A percentile compares a stretch with the other conserved stretches of the same genome.
Conservation (phyloP, 2,888 invertebrate species). For the Nymphalis urticae region DNA sequence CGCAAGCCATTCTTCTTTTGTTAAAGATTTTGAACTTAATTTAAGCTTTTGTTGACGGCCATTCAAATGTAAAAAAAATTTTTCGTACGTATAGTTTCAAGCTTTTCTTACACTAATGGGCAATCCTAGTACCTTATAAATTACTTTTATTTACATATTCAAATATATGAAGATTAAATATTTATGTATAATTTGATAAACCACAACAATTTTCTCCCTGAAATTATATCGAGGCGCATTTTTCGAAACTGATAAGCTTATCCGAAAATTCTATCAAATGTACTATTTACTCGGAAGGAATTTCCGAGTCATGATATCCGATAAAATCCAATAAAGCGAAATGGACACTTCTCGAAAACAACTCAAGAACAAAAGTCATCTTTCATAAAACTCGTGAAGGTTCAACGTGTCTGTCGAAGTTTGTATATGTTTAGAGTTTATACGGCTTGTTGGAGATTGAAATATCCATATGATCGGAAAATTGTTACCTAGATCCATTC, state of each 20-base stretch:
- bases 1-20: no score
- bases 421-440: slow-evolving; percentile 21
- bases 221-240: neutral
- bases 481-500: neutral
- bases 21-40: no score
- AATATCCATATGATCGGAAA: slow-evolving; percentile 16
- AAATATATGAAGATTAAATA: no score
- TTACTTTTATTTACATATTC: no score
- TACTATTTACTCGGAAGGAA: slow-evolving; percentile 2
- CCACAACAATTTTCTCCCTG: neutral
- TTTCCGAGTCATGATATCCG: slow-evolving; percentile 2
- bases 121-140: no score
- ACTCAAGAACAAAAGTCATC: slow-evolving; percentile 24
- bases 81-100: no score
- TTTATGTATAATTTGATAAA: neutral
- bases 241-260: neutral
- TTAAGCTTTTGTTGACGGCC: no score
- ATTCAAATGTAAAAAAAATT: no score
- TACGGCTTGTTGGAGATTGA: slow-evolving; percentile 19
- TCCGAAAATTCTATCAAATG: neutral
- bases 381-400: slow-evolving; percentile 22
- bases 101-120: no score
- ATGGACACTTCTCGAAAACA: slow-evolving; percentile 27
- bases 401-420: slow-evolving; percentile 14
- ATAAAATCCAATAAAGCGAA: slow-evolving; percentile 26